A percentile compares a stretch with the other conserved stretches of the same genome.
Conservation (phyloP, 2,797 vertebrate species). For the Coregonus ussuriensis region DNA sequence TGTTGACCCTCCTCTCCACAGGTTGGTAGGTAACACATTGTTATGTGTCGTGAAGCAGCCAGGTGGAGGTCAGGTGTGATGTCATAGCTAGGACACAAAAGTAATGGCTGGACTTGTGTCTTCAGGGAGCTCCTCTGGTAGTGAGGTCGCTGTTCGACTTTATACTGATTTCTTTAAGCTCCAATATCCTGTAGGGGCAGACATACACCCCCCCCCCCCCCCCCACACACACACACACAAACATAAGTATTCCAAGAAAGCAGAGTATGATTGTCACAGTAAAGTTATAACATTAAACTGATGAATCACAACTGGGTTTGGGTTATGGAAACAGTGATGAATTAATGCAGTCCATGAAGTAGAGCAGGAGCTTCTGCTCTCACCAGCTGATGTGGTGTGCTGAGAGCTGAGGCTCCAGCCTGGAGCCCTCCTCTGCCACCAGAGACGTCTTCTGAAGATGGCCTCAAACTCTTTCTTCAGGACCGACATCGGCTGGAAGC, state of each 20-base stretch:
- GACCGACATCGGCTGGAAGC: constrained; percentile 68
- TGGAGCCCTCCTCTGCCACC: constrained; percentile 69
- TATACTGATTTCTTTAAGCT: constrained; percentile 68
- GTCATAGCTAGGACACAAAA: constrained; percentile 68
- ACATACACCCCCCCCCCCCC: too few relatives aligned
- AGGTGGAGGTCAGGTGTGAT: not conserved
- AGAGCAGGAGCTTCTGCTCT: constrained; percentile 28
- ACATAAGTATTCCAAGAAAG: too few relatives aligned
- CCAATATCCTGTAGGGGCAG: constrained; percentile 70
- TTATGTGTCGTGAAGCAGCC: too few relatives aligned
- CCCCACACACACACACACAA: too few relatives aligned
- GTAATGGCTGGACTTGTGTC: constrained; percentile 74
- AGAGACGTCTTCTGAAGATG: constrained; percentile 83
- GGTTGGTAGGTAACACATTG: too few relatives aligned
- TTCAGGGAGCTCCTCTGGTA: constrained; percentile 78
- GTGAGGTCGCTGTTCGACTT: constrained; percentile 67
- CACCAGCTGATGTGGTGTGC: constrained; percentile 78
- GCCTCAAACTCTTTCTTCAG: constrained; percentile 81
- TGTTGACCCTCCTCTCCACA: too few relatives aligned
- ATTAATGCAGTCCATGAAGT: too few relatives aligned
- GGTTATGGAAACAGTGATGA: too few relatives aligned
- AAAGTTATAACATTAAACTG: not conserved
- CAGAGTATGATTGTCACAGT: too few relatives aligned
- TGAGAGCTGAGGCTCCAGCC: constrained; percentile 78
- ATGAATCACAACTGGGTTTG: not conserved